Conservation (phyloP, 2,888 invertebrate genomes). For the Diloba caeruleocephala region DNA sequence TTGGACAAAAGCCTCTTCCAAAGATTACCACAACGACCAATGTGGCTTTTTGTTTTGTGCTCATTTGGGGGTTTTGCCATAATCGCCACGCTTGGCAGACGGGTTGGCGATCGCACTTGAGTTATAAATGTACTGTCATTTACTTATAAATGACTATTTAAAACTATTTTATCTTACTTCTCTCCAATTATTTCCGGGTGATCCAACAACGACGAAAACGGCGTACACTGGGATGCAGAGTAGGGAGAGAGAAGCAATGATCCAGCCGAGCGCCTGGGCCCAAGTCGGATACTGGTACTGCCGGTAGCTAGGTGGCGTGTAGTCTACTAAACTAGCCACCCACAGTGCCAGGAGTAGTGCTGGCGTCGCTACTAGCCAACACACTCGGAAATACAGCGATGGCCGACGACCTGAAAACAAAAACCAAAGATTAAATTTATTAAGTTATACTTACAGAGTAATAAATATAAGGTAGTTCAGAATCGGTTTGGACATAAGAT, state of each 20-base stretch:
- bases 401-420: constrained; percentile 89
- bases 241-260: constrained; percentile 94
- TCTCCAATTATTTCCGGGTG: constrained; percentile 92
- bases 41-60: too few relatives aligned
- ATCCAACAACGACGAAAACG: constrained; percentile 91
- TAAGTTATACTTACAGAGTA: too few relatives aligned
- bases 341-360: constrained; percentile 94
- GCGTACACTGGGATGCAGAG: constrained; percentile 96
- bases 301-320: constrained; percentile 95
- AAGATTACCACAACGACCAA: too few relatives aligned
- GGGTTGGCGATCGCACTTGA: too few relatives aligned
- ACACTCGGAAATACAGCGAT: constrained; percentile 94
- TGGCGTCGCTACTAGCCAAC: constrained; percentile 95
- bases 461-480: too few relatives aligned
- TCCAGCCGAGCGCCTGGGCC: constrained; percentile 96
- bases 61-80: too few relatives aligned
- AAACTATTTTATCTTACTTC: constrained; percentile 89
- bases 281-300: constrained; percentile 95
- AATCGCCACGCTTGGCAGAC: too few relatives aligned
- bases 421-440: constrained; percentile 3
- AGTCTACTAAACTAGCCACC: constrained; percentile 96
- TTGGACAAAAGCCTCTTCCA: too few relatives aligned
- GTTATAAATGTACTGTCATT: not conserved
- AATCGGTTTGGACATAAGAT: too few relatives aligned
- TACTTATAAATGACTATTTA: not conserved